These are phyloP conservation scores for Arothron firmamentum DNA, from an alignment of 2,113 vertebrate genomes.

Conservation along the genomic window DNA sequence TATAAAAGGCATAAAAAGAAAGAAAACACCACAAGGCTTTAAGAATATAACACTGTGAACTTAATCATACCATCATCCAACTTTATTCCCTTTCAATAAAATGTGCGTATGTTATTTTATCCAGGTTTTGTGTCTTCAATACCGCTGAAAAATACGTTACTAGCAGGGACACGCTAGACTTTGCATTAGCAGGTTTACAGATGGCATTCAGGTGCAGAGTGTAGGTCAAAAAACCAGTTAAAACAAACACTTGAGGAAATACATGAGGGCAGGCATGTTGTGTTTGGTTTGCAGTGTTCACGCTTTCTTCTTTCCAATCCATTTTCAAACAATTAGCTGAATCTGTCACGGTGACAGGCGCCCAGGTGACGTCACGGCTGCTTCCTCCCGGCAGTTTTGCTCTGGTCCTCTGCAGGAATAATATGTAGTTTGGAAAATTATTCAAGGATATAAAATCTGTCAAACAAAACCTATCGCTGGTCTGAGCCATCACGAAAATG, in stretches of 20 bases:
- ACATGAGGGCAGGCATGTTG: constrained; percentile 1
- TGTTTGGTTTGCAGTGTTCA: constrained; percentile 1
- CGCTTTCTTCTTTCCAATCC: constrained; percentile 44
- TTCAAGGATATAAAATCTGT: too few species aligned
- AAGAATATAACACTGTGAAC: too few species aligned
- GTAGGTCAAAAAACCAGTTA: not conserved
- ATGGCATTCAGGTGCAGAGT: not conserved
- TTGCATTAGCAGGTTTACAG: not conserved
- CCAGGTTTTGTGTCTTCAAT: not conserved
- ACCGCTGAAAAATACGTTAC: not conserved
- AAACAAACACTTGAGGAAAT: constrained; percentile 1
- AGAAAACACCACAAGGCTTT: too few species aligned
- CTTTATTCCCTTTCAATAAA: not conserved
- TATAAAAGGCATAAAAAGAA: too few species aligned
- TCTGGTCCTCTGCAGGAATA: constrained; percentile 35
- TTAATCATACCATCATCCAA: too few species aligned
- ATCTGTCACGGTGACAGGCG: constrained; percentile 12
- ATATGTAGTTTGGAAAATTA: too few species aligned
- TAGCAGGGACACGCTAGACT: constrained; percentile 1
- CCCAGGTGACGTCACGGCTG: constrained; percentile 7
- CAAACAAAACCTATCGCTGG: too few species aligned
- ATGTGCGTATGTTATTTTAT: rapidly evolving
- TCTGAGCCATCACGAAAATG: too few species aligned
- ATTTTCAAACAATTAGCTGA: constrained; percentile 25
- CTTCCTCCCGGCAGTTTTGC: constrained; percentile 19